These are phyloP conservation scores for Aplysia californica DNA, from an alignment of 1,140 invertebrate species.

Conservation along the genomic window DNA sequence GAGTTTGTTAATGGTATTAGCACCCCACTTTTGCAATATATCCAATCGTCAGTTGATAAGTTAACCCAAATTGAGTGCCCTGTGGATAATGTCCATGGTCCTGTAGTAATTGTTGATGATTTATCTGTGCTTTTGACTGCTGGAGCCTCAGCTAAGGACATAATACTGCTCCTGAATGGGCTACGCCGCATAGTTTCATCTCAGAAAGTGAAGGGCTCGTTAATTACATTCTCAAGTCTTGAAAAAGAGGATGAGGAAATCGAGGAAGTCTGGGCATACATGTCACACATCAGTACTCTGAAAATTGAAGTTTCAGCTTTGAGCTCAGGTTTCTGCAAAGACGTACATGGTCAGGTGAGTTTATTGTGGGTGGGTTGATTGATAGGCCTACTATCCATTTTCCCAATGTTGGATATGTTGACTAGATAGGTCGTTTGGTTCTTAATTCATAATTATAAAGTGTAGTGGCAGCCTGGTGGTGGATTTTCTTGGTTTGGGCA, in stretches of 20 bases:
- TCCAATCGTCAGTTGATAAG: not conserved
- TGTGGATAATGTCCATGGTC: no score
- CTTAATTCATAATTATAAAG: not conserved
- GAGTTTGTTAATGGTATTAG: not conserved
- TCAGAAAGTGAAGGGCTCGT: slow-evolving; percentile 11
- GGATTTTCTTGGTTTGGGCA: no score
- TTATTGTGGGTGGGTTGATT: no score
- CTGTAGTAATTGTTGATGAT: slow-evolving; percentile 48
- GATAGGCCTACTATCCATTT: no score
- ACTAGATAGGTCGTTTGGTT: no score
- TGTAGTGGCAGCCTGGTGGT: no score
- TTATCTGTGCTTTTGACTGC: slow-evolving; percentile 39
- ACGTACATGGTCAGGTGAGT: slow-evolving; percentile 56
- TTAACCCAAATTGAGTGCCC: not conserved
- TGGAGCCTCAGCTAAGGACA: slow-evolving; percentile 29
- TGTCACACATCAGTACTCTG: slow-evolving; percentile 35
- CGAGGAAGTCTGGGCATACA: slow-evolving; percentile 27
- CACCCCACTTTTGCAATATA: not conserved
- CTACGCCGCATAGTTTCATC: slow-evolving; percentile 18
- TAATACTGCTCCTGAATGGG: slow-evolving; percentile 34
- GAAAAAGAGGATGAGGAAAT: slow-evolving; percentile 36
- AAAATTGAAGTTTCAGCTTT: slow-evolving; percentile 37
- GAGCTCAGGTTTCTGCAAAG: slow-evolving; percentile 51
- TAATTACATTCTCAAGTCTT: slow-evolving; percentile 32
- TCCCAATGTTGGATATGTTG: no score